Conservation (phyloP, 2,113 vertebrate species). For the Cyanoliseus patagonus region DNA sequence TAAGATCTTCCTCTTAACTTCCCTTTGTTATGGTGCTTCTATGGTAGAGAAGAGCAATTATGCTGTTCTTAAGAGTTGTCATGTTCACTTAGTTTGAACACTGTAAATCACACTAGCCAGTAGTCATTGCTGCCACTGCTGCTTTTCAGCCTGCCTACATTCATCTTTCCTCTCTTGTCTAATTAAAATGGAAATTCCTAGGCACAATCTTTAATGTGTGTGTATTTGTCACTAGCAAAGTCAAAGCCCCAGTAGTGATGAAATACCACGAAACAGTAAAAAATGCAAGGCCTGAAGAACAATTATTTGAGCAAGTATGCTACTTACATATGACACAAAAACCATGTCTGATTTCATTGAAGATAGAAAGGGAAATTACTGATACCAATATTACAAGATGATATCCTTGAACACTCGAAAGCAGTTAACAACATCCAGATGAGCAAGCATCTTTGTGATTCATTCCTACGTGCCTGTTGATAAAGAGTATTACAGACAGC, state of each 20-base stretch:
- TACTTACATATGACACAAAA: constrained; percentile 16
- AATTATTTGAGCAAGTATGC: not conserved
- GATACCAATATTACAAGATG: constrained; percentile 28
- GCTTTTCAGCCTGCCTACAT: not conserved
- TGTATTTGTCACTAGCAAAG: not conserved
- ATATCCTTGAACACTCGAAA: constrained; percentile 27
- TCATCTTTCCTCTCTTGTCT: not conserved
- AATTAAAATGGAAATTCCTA: not conserved
- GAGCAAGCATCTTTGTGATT: constrained; percentile 47
- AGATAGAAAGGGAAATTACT: constrained; percentile 51
- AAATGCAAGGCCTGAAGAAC: not conserved
- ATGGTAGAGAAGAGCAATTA: not conserved
- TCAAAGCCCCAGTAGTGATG: not conserved
- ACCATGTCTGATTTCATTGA: constrained; percentile 5
- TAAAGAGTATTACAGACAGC: constrained; percentile 19
- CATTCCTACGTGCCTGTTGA: constrained; percentile 13
- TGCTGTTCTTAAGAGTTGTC: fast-evolving
- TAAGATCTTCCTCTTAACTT: not conserved
- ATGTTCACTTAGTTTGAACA: not conserved
- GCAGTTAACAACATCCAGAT: constrained; percentile 29
- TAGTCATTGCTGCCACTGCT: not conserved
- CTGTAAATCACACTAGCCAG: not conserved
- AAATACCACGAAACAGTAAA: not conserved
- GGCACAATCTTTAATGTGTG: not conserved
- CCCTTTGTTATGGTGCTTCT: not conserved